Evolutionary conservation across 2,888 invertebrate genomes (phyloP), one percentile per base, ranked within the genome.

Genomic region (Eupeodes latifasciatus): DNA sequence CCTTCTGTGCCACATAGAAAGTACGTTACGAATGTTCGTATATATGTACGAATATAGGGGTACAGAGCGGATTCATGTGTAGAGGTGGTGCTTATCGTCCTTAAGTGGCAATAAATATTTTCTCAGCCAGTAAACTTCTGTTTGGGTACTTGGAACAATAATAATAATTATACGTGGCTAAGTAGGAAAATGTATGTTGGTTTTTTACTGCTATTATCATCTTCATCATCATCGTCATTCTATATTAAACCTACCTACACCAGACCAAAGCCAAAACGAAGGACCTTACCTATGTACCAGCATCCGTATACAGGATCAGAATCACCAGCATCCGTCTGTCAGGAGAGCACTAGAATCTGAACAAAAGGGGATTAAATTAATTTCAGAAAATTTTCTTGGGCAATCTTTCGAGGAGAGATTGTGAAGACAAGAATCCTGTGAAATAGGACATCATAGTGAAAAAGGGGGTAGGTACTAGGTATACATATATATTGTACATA

Each of bases 101-200:
- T 67, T 81, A 88, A 85, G 88, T 88, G 88, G 88, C 62, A 88
- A 88, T 88, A 88, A 88, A 88, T 88, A 88, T 85, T 88, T 88
- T 85, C 85, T 71, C 81, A 85, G 78, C 78, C 78, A 81, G 85
- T 88, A 88, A 88, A 85, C 88, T 88, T 85, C 88, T 88, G 85
- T 81, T 88, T 62, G 83, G 85, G 51, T 84, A 81, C 84, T 85
- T 81, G 77, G 57, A 79, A 85, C 88, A 88, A 88, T 88, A 85
- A 85, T 85, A 81, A 88, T 85, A 81, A 85, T 88, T 85, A 53
- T 81, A 71, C 57, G 57, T 75, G 74, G 69, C 16, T 7, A 36
- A 49, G 5, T 27, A 27, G 1, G 27, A 27, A 57, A 40, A 16
- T 34, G 10, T 49, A 40, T 75, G 53, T 51, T 75, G 62, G 71